phyloP scores from a whole-genome alignment of 1,140 invertebrate species.

The Papilio aristodemus region DNA sequence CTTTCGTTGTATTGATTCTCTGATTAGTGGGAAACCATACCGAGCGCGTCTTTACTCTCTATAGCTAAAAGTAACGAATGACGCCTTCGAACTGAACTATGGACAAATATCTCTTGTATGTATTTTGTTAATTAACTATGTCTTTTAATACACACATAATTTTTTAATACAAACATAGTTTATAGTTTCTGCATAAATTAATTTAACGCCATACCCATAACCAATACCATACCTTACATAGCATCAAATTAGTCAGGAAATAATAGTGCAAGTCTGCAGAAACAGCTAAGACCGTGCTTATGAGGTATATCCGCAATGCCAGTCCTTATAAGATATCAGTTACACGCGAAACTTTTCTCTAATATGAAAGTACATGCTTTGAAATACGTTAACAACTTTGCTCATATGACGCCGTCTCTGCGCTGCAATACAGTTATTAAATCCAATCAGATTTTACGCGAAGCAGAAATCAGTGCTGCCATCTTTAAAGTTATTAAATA shows the following conservation, averaged over 20 bases:
- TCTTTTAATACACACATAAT: background rate
- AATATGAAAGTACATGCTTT: slow-evolving; percentile 29
- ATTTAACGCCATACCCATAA: background rate
- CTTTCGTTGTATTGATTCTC: slow-evolving; percentile 45
- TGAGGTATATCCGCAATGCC: slow-evolving; percentile 14
- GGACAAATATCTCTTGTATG: background rate
- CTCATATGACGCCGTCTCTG: slow-evolving; percentile 23
- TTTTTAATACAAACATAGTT: background rate
- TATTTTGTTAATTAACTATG: slow-evolving; percentile 1
- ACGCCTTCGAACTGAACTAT: slow-evolving; percentile 8
- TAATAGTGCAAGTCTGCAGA: slow-evolving; percentile 3
- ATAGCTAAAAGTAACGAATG: slow-evolving; percentile 35
- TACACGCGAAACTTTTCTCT: slow-evolving; percentile 28
- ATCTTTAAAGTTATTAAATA: slow-evolving; percentile 4
- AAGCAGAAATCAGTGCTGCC: slow-evolving; percentile 4
- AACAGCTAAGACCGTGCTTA: background rate
- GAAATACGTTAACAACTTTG: slow-evolving; percentile 31
- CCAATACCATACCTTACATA: background rate
- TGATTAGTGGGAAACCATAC: slow-evolving; percentile 48
- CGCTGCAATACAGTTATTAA: slow-evolving; percentile 11
- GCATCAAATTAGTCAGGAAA: background rate
- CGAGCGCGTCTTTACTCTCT: slow-evolving; percentile 38
- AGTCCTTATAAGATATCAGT: slow-evolving; percentile 10
- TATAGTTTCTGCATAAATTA: too few species aligned
- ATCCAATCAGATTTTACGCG: slow-evolving; percentile 24